Evolutionary conservation across 2,113 vertebrate species (phyloP).

Genomic region (Percina caprodes): DNA sequence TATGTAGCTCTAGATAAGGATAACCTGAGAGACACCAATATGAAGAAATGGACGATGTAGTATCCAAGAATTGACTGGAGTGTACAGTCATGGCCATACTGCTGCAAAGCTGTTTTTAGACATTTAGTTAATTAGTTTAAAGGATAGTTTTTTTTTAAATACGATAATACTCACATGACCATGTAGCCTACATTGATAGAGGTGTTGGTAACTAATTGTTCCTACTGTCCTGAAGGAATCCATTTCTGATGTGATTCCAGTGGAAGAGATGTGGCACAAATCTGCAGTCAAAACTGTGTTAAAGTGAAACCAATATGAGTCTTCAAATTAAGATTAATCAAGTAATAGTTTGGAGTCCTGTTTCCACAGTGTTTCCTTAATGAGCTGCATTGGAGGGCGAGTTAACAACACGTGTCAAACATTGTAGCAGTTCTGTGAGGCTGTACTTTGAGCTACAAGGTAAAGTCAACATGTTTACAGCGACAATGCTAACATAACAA

Average conservation of each 20-base stretch:
- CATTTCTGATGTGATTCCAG: no score
- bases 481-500: not conserved
- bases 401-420: not conserved
- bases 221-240: no score
- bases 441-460: not conserved
- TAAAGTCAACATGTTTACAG: not conserved
- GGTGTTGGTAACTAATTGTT: not conserved
- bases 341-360: not conserved
- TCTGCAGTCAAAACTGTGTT: not conserved
- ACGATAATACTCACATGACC: not conserved
- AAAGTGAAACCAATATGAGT: not conserved
- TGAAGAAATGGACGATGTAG: slow-evolving; percentile 14
- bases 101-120: not conserved
- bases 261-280: no score
- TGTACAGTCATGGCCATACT: not conserved
- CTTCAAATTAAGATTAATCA: not conserved
- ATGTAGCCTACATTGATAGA: not conserved
- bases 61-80: not conserved
- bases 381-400: not conserved
- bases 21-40: slow-evolving; percentile 16
- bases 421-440: not conserved
- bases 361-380: no score
- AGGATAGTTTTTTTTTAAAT: not conserved
- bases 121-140: not conserved
- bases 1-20: slow-evolving; percentile 19